Evolutionary conservation across 2,113 vertebrate species (phyloP).

Genomic region (Chaetorhynchus papuensis): DNA sequence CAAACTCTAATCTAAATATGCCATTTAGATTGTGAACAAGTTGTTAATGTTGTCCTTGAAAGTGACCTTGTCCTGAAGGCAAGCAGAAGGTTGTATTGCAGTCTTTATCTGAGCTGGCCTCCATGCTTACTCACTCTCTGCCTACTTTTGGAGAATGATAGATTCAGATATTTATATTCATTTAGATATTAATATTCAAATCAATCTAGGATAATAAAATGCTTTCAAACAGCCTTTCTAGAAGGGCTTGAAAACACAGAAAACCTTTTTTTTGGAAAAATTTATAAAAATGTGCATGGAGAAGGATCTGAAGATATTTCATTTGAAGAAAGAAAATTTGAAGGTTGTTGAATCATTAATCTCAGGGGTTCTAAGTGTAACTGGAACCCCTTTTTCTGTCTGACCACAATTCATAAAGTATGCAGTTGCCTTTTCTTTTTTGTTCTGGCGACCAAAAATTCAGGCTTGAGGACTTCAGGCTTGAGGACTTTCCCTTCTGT

Average conservation of each 20-base stretch:
- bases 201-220: not conserved
- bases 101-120: slow-evolving; percentile 29
- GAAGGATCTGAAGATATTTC: not conserved
- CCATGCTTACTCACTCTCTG: not conserved
- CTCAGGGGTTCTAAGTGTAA: not conserved
- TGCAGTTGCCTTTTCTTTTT: not conserved
- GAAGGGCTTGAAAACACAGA: not conserved
- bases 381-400: accelerated
- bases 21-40: slow-evolving; percentile 63
- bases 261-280: not conserved
- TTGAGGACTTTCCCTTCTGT: not conserved
- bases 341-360: not conserved
- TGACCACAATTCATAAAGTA: not conserved
- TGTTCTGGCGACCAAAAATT: not conserved
- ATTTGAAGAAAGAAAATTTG: not conserved
- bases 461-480: not conserved
- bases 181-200: not conserved
- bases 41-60: slow-evolving; percentile 66
- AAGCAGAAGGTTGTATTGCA: not conserved
- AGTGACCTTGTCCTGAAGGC: slow-evolving; percentile 60
- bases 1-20: slow-evolving; percentile 63
- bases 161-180: not conserved
- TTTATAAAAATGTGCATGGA: not conserved
- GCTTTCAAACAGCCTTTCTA: not conserved
- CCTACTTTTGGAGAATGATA: not conserved